Evolutionary conservation across 2,888 invertebrate genomes (phyloP).

Genomic region (Morinoia aosen): DNA sequence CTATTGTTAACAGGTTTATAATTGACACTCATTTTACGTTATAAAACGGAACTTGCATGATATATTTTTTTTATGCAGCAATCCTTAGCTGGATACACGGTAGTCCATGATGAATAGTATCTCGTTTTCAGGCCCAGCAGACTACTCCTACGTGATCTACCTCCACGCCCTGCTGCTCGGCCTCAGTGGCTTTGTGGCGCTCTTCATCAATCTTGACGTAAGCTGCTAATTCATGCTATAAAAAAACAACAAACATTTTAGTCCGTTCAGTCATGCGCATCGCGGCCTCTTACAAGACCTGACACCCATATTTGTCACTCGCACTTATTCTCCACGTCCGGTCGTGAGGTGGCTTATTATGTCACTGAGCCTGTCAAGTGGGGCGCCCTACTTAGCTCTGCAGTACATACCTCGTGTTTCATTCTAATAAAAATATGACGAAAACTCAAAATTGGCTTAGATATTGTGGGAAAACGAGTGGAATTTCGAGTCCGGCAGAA

Average conservation of each 20-base stretch:
- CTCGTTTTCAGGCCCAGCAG: neutral
- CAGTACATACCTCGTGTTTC: neutral
- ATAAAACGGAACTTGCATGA: too few species aligned
- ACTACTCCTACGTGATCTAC: conserved; percentile 38
- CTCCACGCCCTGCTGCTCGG: conserved; percentile 17
- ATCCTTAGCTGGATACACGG: too few species aligned
- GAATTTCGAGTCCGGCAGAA: neutral
- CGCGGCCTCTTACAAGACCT: neutral
- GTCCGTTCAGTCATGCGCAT: neutral
- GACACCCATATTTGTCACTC: neutral
- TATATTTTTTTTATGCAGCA: too few species aligned
- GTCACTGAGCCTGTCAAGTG: neutral
- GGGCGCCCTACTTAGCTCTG: neutral
- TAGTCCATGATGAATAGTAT: neutral
- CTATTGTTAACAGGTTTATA: too few species aligned
- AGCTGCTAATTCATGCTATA: neutral
- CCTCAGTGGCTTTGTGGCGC: neutral
- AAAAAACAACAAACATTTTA: neutral
- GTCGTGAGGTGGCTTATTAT: neutral
- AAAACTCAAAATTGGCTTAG: neutral
- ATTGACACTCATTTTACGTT: too few species aligned
- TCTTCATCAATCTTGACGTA: conserved; percentile 5
- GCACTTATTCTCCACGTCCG: neutral
- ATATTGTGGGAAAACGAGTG: neutral
- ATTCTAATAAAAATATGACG: neutral